A percentile compares a stretch with the other conserved stretches of the same genome.
These are phyloP conservation scores for Xyrauchen texanus DNA, from an alignment of 2,113 vertebrate genomes.

Conservation along the genomic window DNA sequence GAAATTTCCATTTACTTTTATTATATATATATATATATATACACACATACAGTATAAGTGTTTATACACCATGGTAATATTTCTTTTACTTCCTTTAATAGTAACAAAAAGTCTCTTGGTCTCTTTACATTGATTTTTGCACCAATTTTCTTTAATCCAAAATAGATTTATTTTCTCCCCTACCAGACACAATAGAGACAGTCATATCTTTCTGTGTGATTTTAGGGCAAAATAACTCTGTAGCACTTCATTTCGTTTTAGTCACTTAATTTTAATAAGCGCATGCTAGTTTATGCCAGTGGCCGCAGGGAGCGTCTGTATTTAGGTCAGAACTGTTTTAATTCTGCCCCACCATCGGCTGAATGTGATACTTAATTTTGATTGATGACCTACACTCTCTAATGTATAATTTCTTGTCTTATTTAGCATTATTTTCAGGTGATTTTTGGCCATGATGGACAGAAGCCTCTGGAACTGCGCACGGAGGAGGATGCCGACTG, in stretches of 20 bases:
- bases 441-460: conserved; percentile 92
- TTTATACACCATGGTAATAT: no score
- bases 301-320: neutral
- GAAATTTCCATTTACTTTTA: no score
- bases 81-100: no score
- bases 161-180: no score
- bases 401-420: conserved; percentile 26
- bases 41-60: no score
- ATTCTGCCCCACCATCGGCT: neutral
- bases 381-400: neutral
- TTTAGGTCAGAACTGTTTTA: neutral
- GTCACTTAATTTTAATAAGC: neutral
- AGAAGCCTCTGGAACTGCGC: conserved; percentile 93
- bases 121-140: no score
- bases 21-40: no score
- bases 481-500: conserved; percentile 90
- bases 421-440: conserved; percentile 91
- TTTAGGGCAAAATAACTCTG: neutral
- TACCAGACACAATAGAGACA: no score
- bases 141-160: no score
- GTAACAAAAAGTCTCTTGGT: no score
- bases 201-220: neutral
- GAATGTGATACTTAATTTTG: neutral
- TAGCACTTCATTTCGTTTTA: neutral
- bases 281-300: neutral